Base-by-base conservation (phyloP, 2,888 invertebrate genomes). In the Drepanosiphum platanoidis region DNA sequence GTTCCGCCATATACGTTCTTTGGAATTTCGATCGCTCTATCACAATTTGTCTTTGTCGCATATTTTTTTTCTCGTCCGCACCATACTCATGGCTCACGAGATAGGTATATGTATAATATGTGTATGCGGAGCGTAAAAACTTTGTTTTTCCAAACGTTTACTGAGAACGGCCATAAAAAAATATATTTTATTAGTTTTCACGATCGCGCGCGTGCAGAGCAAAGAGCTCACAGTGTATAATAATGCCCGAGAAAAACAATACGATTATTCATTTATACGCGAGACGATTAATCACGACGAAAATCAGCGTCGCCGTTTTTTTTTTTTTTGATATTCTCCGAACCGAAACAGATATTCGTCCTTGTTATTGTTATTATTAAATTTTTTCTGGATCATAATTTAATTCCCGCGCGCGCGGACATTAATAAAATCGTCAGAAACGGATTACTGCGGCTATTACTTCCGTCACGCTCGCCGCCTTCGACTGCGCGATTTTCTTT, bases 111-210 rank as follows among this genome's bases (percentile, higher is more conserved):
- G n/a, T n/a, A n/a, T n/a, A n/a, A n/a, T n/a, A n/a, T n/a, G n/a
- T n/a, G n/a, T n/a, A n/a, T n/a, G n/a, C n/a, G n/a, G n/a, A n/a
- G n/a, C n/a, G n/a, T n/a, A 61, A 77, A 36, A 77, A 58, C 77
- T 77, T 61, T 77, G 11, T 36, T 32, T 30, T 58, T 11, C 15
- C 32, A 58, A 32, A 27, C n/a, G 22, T 61, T 75, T 75, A 52
- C 27, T 32, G 32, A 75, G 27, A n/a, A 58, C n/a, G 1, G 58
- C 34, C 36, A 77, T 58, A 77, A 77, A 74, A 61, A 75, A 74
- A n/a, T n/a, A 36, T 52, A n/a, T 52, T 74, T 74, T 74, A 74
- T 77, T 77, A 77, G 75, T 36, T 77, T 61, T 34, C 36, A 32
- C 13, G 15, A 7, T 42, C 42, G 42, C 8, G 42, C 11, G n/a